Evolutionary conservation across 2,797 vertebrate genomes (phyloP).

Genomic region (Kryptolebias ocellatus): DNA sequence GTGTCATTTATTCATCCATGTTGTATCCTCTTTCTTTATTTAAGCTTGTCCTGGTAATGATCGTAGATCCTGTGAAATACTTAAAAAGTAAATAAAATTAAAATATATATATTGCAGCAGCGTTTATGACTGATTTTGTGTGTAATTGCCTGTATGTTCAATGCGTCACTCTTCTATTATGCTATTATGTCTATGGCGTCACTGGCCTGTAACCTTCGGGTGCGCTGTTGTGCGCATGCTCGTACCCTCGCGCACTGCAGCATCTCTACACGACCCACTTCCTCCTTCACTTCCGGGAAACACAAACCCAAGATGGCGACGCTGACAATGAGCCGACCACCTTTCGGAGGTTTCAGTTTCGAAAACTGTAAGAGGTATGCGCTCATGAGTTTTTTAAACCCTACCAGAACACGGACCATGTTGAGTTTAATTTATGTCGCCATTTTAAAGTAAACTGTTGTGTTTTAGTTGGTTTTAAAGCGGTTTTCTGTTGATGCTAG

Average conservation of each 20-base stretch:
- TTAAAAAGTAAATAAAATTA: too few relatives aligned
- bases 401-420: rapidly evolving
- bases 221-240: too few relatives aligned
- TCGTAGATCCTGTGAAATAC: too few relatives aligned
- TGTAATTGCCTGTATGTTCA: too few relatives aligned
- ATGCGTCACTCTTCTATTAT: too few relatives aligned
- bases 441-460: rapidly evolving
- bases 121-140: too few relatives aligned
- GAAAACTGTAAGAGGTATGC: slow-evolving; percentile 90
- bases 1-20: too few relatives aligned
- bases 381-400: rapidly evolving
- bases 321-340: slow-evolving; percentile 70
- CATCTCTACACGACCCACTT: not conserved
- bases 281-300: slow-evolving; percentile 75
- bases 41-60: too few relatives aligned
- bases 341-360: slow-evolving; percentile 88
- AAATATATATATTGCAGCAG: too few relatives aligned
- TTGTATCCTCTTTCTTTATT: too few relatives aligned
- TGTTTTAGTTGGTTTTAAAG: not conserved
- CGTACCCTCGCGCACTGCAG: not conserved
- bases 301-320: slow-evolving; percentile 85
- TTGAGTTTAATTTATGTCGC: rapidly evolving
- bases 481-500: slow-evolving; percentile 22
- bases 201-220: too few relatives aligned
- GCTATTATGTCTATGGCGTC: too few relatives aligned